A percentile compares a stretch with the other conserved stretches of the same genome.
Evolutionary conservation across 2,113 vertebrate species (phyloP).

Genomic region (Amazona guildingii): DNA sequence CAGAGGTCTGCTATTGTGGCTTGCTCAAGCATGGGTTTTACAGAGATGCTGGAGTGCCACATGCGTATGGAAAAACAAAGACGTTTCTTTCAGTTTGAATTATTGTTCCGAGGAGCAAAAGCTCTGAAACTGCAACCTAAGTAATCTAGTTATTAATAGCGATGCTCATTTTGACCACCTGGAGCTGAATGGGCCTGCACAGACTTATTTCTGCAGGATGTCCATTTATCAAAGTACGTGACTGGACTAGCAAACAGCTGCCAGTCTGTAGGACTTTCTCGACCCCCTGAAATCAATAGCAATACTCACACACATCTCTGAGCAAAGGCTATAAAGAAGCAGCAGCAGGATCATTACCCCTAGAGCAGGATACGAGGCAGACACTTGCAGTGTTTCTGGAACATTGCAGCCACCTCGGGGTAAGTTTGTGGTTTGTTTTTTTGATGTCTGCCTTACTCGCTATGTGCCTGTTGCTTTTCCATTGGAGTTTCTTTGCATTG

Average conservation of each 20-base stretch:
- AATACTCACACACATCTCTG: not conserved
- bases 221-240: not conserved
- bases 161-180: not conserved
- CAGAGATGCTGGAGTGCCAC: not conserved
- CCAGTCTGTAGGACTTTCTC: not conserved
- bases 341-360: not conserved
- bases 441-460: not conserved
- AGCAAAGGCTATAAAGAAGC: not conserved
- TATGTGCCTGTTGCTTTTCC: not conserved
- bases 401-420: not conserved
- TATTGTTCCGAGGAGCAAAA: not conserved
- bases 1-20: fast-evolving
- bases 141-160: not conserved
- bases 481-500: not conserved
- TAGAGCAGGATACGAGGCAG: not conserved
- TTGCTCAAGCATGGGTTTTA: not conserved
- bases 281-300: not conserved
- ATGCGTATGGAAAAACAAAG: not conserved
- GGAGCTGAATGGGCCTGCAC: not conserved
- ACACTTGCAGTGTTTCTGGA: not conserved
- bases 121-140: not conserved
- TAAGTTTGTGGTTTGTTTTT: not conserved
- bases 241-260: not conserved
- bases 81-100: not conserved
- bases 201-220: not conserved